Conservation (phyloP, 2,797 vertebrate genomes). For the Anguilla marmorata region DNA sequence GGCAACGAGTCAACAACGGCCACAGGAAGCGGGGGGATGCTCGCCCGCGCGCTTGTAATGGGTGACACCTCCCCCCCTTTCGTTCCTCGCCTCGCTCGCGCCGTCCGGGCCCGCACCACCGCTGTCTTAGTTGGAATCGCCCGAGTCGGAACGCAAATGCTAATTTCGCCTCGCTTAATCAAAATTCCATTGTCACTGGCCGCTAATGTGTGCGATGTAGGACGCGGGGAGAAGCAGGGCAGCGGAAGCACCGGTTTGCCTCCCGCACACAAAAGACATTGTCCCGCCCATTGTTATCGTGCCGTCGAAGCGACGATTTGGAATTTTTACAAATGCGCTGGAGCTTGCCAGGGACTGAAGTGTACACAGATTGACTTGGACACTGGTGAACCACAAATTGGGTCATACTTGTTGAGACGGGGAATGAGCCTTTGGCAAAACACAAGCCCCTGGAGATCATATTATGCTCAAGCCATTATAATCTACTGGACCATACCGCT, state of each 20-base stretch:
- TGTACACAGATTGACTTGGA: constrained; percentile 49
- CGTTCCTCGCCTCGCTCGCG: neutral
- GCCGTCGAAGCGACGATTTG: constrained; percentile 29
- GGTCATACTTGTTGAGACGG: constrained; percentile 43
- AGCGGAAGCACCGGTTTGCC: neutral
- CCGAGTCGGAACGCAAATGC: neutral
- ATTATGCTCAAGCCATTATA: constrained; percentile 42
- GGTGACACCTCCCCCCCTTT: neutral
- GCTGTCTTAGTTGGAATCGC: neutral
- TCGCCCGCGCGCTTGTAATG: neutral
- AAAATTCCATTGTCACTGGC: constrained; percentile 28
- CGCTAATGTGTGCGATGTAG: constrained; percentile 26
- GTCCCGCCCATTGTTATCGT: constrained; percentile 14
- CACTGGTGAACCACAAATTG: constrained; percentile 49
- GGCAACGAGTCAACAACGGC: neutral
- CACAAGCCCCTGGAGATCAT: constrained; percentile 30
- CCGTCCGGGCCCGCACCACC: neutral
- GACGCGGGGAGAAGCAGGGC: constrained; percentile 29
- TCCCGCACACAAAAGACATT: neutral
- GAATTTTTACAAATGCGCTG: constrained; percentile 45
- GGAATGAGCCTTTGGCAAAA: constrained; percentile 34
- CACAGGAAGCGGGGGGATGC: neutral
- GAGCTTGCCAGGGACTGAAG: constrained; percentile 43
- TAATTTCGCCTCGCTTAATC: constrained; percentile 21
- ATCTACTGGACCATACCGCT: constrained; percentile 36